Evolutionary conservation across 1,140 invertebrate species (phyloP), one percentile per base, ranked within the genome.

Genomic region (Drosophila orosa): DNA sequence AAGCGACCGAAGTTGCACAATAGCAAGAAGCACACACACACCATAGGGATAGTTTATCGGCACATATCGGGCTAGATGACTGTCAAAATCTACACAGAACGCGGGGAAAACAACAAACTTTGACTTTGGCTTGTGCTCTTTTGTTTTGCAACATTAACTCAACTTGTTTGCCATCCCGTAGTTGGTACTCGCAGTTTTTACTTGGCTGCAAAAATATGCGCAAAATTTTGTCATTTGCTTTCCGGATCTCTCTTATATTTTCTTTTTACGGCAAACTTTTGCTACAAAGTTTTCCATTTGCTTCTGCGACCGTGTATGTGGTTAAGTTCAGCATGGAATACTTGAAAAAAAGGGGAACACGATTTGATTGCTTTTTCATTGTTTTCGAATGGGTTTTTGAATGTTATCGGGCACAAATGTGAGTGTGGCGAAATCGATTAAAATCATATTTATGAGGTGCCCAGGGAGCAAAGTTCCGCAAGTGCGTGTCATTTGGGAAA

Each of bases 361-460:
- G 66, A 83, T 80, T 73, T 83, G 83, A 87, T 87, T 87, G 83
- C 83, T 89, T 87, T 89, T 87, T 89, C 83, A 89, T 87, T 87
- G 84, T 87, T 89, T 86, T 89, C 76, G 71, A 87, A 89, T 89
- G 76, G 75, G 50, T 79, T 65, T 74, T 80, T 75, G 69, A 63
- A 74, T 45, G 57, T 55, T 44, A 40, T 19, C 52, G 71, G 25
- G 55, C 47, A 13, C 45, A 68, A 55, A 66, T 60, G 72, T 48
- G 63, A 42, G 50, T 74, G 80, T 80, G 79, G 57, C 58, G 69
- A 78, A 87, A 86, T 86, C 82, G 82, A 86, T 87, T 86, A 86
- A 83, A 76, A 83, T 87, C 79, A 87, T 83, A 87, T 89, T 86
- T 87, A 83, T 87, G 61, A 52, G 62, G 33, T 66, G 74, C 65